Base-by-base conservation (phyloP, 2,888 invertebrate genomes). In the Monochamus alternatus region DNA sequence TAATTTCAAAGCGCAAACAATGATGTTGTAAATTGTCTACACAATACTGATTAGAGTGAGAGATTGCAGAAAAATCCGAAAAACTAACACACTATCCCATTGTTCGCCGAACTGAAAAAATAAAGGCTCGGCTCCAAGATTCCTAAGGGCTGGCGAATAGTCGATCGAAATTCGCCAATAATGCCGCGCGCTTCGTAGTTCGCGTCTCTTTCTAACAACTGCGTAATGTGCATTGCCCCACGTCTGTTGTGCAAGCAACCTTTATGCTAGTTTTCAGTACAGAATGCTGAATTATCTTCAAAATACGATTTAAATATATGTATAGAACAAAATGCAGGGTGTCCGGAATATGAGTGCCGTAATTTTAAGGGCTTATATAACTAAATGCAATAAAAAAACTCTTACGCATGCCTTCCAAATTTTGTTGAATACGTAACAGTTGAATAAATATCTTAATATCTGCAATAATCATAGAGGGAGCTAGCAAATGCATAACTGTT, bases 31-130 rank as follows among this genome's bases (percentile, higher is more conserved):
- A 80, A 80, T 79, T 78, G 75, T 71, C 68, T n/a, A 55, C 75
- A 81, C 81, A 81, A 80, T 81, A 80, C 80, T 78, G 81, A 81
- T 81, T 81, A 79, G 77, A 79, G 75, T 73, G 70, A 72, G 75
- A 80, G 81, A 81, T 81, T 81, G 78, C 74, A 74, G 78, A 80
- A 78, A 81, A 81, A 81, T 76, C 67, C 73, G 74, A 63, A 76
- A 80, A 77, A 80, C 78, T 77, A 78, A 78, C 78, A 72, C 79
- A 79, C 79, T 78, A 76, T 77, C 75, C 80, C 76, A 81, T 81
- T 81, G 81, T 81, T 79, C 76, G 63, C 44, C 30, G 51, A 43
- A 43, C 22, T 22, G 43, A 69, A 68, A 68, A 68, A 69, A 60
- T 69, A 69, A 60, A 75, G 78, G 80, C 75, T 75, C 75, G 78